Conservation (phyloP, 2,797 vertebrate species). For the Spizella passerina region DNA sequence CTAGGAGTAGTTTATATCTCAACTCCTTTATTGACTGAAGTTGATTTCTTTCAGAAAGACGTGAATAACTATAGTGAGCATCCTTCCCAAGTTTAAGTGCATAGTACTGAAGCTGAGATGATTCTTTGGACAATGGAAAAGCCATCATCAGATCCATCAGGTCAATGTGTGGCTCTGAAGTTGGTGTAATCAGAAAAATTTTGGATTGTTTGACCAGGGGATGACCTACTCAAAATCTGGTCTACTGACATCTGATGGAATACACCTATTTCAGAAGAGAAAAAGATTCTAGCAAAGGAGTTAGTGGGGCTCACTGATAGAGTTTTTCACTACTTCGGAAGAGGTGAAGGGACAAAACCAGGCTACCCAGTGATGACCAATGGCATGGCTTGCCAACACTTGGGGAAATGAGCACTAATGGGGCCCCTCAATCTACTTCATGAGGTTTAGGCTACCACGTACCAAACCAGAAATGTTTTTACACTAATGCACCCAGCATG, state of each 20-base stretch:
- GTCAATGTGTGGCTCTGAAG: neutral
- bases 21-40: neutral
- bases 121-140: constrained; percentile 40
- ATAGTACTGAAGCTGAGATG: neutral
- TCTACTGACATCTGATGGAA: too few species aligned
- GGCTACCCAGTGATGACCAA: too few species aligned
- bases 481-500: neutral
- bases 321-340: neutral
- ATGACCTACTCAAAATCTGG: neutral
- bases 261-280: neutral
- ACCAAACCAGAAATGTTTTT: neutral
- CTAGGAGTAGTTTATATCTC: neutral
- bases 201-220: neutral
- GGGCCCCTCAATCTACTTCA: neutral
- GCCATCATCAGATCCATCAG: neutral
- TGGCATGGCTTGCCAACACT: accelerated
- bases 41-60: neutral
- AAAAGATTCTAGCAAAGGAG: neutral
- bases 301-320: accelerated
- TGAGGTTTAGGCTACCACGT: neutral
- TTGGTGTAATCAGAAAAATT: neutral
- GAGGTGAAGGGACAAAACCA: neutral
- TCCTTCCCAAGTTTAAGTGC: neutral
- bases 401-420: neutral
- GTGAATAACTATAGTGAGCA: neutral